phyloP scores from a whole-genome alignment of 2,113 vertebrate genomes.

The Grus americana region DNA sequence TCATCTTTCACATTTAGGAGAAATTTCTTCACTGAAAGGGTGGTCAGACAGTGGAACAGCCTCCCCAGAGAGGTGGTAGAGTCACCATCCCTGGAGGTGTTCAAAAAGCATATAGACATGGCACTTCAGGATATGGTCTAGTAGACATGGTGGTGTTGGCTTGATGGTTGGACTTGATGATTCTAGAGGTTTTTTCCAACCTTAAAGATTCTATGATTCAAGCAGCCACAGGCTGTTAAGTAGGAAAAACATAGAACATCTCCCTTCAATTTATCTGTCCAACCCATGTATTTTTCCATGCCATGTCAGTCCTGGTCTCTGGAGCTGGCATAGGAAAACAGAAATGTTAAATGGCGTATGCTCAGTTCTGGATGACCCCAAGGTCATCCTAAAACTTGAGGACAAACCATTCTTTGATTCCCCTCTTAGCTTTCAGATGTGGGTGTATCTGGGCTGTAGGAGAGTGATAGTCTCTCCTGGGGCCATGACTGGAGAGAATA shows the following conservation, averaged over 20 bases:
- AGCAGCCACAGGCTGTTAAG: background rate
- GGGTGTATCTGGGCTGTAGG: background rate
- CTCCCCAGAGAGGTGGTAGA: too few relatives aligned
- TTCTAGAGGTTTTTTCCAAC: too few relatives aligned
- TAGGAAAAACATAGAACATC: background rate
- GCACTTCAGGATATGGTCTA: too few relatives aligned
- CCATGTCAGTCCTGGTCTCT: background rate
- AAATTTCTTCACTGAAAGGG: too few relatives aligned
- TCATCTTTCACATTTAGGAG: background rate
- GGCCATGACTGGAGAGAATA: background rate
- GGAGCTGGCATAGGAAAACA: background rate
- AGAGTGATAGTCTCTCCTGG: background rate
- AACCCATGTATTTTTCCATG: background rate
- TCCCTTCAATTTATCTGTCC: background rate
- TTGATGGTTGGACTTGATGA: too few relatives aligned
- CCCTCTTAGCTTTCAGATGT: background rate
- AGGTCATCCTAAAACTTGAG: background rate
- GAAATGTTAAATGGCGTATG: background rate
- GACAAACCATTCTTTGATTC: background rate
- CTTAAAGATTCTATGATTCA: too few relatives aligned
- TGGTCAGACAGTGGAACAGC: too few relatives aligned
- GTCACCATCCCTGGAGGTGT: too few relatives aligned
- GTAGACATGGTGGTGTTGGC: too few relatives aligned
- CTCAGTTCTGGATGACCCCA: background rate
- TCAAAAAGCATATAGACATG: too few relatives aligned